Evolutionary conservation across 2,888 invertebrate genomes (phyloP), one percentile per base, ranked within the genome.

Genomic region (Hirtodrosophila alboralis): DNA sequence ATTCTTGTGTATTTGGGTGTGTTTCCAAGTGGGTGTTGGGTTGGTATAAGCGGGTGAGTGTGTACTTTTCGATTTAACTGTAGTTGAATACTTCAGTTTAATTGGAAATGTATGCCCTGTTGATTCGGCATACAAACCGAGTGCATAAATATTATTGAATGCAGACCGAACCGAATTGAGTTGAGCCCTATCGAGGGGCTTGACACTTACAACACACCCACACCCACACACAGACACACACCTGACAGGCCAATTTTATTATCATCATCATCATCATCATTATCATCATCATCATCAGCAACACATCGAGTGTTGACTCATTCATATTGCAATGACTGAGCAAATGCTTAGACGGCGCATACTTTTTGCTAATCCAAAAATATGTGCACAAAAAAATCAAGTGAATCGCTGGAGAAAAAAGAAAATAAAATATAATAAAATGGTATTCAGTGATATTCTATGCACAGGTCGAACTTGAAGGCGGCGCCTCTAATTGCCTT

Each of bases 61-160:
- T 54, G 60, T 76, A 58, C 52, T 57, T 66, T 65, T 58, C 58
- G 43, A 40, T 56, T 49, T 61, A 43, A 48, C 47, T 67, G 49
- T 73, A 61, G 76, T 70, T 75, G 77, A 80, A 80, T 84, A 75
- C 81, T 86, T 83, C 65, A 75, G 68, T 77, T 86, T 83, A 83
- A 83, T 83, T 83, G 81, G 81, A 83, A 80, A 77, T 77, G 62
- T 77, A 77, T 75, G 81, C 84, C 61, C 65, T 86, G 81, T 75
- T 77, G 81, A 66, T 45, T 80, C 49, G 59, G 59, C 61, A 78
- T 45, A 73, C 69, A 72, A 53, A 34, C 62, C 51, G 62, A 74
- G 51, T 70, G 84, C 84, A 85, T 84, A 79, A 79, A 85, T 85
- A 83, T 83, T 81, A 74, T 81, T 81, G 76, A 70, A 74, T 74